These are phyloP conservation scores for Drosophila putrida DNA, from an alignment of 2,888 invertebrate genomes.

Conservation along the genomic window DNA sequence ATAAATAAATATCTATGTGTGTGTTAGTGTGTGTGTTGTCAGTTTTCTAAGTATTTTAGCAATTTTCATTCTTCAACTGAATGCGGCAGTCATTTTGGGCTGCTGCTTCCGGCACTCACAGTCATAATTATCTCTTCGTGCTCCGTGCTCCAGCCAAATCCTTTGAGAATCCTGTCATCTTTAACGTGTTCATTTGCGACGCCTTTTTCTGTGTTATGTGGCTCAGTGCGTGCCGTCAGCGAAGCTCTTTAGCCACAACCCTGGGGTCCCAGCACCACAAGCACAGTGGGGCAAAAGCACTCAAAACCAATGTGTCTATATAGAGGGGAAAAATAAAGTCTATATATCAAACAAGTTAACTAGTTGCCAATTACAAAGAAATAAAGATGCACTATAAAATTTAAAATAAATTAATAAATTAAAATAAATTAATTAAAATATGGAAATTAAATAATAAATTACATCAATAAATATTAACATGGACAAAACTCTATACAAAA, in stretches of 20 bases:
- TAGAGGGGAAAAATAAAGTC: too few relatives aligned
- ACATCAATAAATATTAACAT: too few relatives aligned
- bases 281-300: not conserved
- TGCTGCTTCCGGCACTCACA: slow-evolving; percentile 1
- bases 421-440: too few relatives aligned
- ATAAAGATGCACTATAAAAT: too few relatives aligned
- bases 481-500: too few relatives aligned
- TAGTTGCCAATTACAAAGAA: too few relatives aligned
- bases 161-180: slow-evolving; percentile 66
- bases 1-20: not conserved
- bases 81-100: slow-evolving; percentile 11
- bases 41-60: slow-evolving; percentile 18
- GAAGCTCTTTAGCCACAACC: slow-evolving; percentile 13
- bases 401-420: too few relatives aligned
- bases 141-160: slow-evolving; percentile 23
- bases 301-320: too few relatives aligned
- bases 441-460: too few relatives aligned
- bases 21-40: slow-evolving; percentile 3
- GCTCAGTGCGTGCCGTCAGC: slow-evolving; percentile 50
- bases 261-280: slow-evolving; percentile 3
- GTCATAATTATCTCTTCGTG: slow-evolving; percentile 31
- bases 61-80: slow-evolving; percentile 18
- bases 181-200: slow-evolving; percentile 73
- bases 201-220: slow-evolving; percentile 46
- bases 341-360: too few relatives aligned